phyloP scores from a whole-genome alignment of 1,140 invertebrate genomes.

The Lithobius niger region DNA sequence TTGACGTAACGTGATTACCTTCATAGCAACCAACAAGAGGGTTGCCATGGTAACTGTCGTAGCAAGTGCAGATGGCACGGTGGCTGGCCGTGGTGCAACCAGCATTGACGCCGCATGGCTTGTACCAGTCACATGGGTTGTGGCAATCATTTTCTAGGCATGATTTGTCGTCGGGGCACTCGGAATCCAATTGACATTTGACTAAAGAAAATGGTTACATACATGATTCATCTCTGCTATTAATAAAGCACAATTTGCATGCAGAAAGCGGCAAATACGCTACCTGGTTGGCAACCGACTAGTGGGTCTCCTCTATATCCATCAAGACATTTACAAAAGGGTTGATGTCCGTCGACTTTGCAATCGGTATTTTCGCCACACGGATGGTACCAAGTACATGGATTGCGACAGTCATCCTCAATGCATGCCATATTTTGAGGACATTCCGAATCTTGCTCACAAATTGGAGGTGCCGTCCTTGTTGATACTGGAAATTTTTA shows the following conservation, averaged over 20 bases:
- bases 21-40: slow-evolving; percentile 64
- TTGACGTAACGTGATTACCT: no score
- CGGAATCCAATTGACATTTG: slow-evolving; percentile 33
- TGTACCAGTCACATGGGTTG: slow-evolving; percentile 63
- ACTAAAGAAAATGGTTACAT: slow-evolving; percentile 13
- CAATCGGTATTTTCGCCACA: slow-evolving; percentile 56
- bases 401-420: slow-evolving; percentile 58
- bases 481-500: no score
- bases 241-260: no score
- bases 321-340: slow-evolving; percentile 49
- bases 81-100: slow-evolving; percentile 24
- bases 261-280: no score
- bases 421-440: slow-evolving; percentile 39
- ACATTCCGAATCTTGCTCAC: slow-evolving; percentile 44
- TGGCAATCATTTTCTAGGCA: slow-evolving; percentile 29
- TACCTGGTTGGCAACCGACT: slow-evolving; percentile 37
- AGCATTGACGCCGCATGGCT: slow-evolving; percentile 29
- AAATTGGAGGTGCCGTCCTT: no score
- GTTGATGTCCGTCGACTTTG: slow-evolving; percentile 56
- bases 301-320: slow-evolving; percentile 63
- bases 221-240: no score
- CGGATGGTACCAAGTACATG: slow-evolving; percentile 41
- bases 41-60: slow-evolving; percentile 36
- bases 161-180: slow-evolving; percentile 25
- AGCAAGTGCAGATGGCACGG: slow-evolving; percentile 23